Evolutionary conservation across 2,888 invertebrate species (phyloP).

Genomic region (Blastobasis adustella): DNA sequence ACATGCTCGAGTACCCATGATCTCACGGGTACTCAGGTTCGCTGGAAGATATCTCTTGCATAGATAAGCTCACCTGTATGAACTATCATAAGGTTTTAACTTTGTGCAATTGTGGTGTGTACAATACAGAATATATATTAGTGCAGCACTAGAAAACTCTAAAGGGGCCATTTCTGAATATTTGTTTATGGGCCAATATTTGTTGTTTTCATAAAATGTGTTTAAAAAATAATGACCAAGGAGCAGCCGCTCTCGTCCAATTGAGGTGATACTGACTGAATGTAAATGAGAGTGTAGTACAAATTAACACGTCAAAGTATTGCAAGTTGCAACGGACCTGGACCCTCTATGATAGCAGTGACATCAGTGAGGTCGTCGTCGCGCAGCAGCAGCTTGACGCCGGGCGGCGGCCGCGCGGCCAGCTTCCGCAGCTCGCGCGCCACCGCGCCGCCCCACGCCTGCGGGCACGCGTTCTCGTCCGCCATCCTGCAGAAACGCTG

Average conservation of each 20-base stretch:
- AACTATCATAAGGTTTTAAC: too few species aligned
- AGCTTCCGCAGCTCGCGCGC: conserved; percentile 89
- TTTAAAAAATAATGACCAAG: not conserved
- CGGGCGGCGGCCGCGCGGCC: conserved; percentile 89
- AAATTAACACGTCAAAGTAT: not conserved
- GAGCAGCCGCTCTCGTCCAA: not conserved
- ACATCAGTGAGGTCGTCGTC: conserved; percentile 96
- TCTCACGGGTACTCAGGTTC: too few species aligned
- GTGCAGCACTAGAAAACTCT: not conserved
- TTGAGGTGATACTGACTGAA: too few species aligned
- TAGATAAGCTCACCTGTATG: too few species aligned
- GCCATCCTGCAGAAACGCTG: conserved; percentile 78
- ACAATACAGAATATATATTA: too few species aligned
- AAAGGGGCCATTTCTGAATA: not conserved
- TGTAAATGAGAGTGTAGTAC: not conserved
- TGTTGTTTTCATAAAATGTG: not conserved
- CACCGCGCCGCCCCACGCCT: conserved; percentile 84
- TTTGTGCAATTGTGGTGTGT: too few species aligned
- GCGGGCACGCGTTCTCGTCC: conserved; percentile 96
- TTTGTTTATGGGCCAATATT: not conserved
- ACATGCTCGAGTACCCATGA: too few species aligned
- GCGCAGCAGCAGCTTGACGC: conserved; percentile 90
- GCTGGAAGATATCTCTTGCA: too few species aligned
- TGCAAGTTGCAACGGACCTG: conserved; percentile 46
- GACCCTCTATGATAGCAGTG: conserved; percentile 93